These are phyloP conservation scores for Betta splendens DNA, from an alignment of 2,797 vertebrate genomes.

Conservation along the genomic window DNA sequence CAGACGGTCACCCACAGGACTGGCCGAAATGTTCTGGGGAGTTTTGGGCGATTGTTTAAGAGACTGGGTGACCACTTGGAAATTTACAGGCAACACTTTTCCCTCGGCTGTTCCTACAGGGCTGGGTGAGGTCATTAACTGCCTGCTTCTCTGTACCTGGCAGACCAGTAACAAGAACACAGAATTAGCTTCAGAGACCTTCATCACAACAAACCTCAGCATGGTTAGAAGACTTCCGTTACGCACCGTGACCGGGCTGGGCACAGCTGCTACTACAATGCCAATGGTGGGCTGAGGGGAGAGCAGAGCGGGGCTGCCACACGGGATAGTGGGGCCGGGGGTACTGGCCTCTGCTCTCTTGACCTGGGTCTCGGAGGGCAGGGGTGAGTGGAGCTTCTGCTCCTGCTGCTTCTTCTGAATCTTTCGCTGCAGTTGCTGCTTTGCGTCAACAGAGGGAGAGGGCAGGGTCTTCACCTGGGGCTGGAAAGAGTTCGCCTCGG, in stretches of 20 bases:
- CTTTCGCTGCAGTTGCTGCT: conserved; percentile 98
- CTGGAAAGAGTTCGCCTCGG: conserved; percentile 95
- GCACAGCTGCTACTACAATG: conserved; percentile 95
- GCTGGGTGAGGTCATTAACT: conserved; percentile 95
- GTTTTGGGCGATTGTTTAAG: conserved; percentile 97
- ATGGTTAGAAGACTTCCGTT: neutral
- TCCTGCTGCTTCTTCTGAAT: conserved; percentile 99
- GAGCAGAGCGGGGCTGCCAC: conserved; percentile 93
- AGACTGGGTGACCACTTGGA: conserved; percentile 97
- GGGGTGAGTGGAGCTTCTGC: conserved; percentile 95
- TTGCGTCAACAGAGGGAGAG: conserved; percentile 94
- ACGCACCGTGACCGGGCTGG: conserved; percentile 95
- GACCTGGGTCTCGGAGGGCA: conserved; percentile 87
- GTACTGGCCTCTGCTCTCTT: conserved; percentile 88
- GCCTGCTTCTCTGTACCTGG: conserved; percentile 93
- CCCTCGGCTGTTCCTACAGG: conserved; percentile 91
- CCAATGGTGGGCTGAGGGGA: conserved; percentile 97
- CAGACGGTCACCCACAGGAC: conserved; percentile 94
- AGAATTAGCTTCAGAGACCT: neutral
- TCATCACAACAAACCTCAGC: neutral
- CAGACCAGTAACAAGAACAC: conserved; percentile 27
- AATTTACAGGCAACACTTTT: conserved; percentile 95
- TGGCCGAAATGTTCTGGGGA: conserved; percentile 92
- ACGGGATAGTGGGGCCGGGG: conserved; percentile 87
- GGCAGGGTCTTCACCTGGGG: conserved; percentile 96